phyloP scores from a whole-genome alignment of 2,888 invertebrate species.

The Maniola hyperantus region DNA sequence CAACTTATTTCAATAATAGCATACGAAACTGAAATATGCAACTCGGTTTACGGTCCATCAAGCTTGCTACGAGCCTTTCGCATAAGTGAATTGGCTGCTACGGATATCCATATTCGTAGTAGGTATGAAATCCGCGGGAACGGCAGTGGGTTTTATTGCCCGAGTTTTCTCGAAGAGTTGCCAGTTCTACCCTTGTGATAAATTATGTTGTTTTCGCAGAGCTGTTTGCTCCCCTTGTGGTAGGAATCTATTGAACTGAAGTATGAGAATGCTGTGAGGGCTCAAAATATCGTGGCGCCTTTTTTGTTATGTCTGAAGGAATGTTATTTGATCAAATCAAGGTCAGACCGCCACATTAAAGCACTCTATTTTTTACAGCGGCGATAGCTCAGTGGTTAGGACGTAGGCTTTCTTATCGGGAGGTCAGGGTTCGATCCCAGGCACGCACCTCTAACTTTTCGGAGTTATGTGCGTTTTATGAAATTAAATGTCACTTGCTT shows the following conservation, averaged over 20 bases:
- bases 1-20: constrained; percentile 37
- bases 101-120: constrained; percentile 66
- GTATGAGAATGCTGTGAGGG: constrained; percentile 28
- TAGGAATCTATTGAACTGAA: constrained; percentile 43
- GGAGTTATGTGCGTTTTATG: too few species aligned
- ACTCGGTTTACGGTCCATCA: constrained; percentile 47
- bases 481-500: too few species aligned
- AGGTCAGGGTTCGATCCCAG: too few species aligned
- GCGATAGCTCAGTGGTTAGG: too few species aligned
- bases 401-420: too few species aligned
- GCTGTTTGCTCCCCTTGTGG: constrained; percentile 66
- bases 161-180: constrained; percentile 64
- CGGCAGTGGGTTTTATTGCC: constrained; percentile 70
- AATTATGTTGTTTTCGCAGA: constrained; percentile 81
- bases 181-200: constrained; percentile 74
- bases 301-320: constrained; percentile 56
- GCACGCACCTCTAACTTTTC: too few species aligned
- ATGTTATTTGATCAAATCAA: constrained; percentile 30
- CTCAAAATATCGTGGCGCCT: constrained; percentile 51
- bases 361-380: not conserved
- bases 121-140: constrained; percentile 60
- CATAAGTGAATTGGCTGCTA: constrained; percentile 70
- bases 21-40: constrained; percentile 42
- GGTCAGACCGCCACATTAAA: constrained; percentile 25
- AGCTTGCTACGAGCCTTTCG: constrained; percentile 56